Evolutionary conservation across 2,888 invertebrate genomes (phyloP).

Genomic region (Drosophila testacea): DNA sequence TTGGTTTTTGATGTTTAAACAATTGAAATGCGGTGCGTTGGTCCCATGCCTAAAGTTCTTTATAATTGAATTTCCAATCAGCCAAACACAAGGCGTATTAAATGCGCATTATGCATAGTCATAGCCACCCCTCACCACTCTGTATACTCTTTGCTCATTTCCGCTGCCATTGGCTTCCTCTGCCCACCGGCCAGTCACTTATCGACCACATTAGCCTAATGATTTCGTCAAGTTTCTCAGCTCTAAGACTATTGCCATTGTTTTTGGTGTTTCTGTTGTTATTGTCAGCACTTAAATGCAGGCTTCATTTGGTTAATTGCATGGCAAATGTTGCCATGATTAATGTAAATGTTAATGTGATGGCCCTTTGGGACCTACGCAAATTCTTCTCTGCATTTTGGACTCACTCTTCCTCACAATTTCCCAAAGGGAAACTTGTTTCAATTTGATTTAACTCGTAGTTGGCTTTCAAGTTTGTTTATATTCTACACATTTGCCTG

Average conservation of each 20-base stretch:
- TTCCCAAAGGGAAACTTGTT: constrained; percentile 55
- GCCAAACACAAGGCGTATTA: constrained; percentile 54
- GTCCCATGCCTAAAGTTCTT: constrained; percentile 14
- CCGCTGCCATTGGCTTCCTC: constrained; percentile 30
- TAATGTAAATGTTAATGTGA: constrained; percentile 63
- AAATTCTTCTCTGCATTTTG: constrained; percentile 20
- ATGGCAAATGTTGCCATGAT: constrained; percentile 74
- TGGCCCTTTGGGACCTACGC: constrained; percentile 56
- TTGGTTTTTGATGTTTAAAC: constrained; percentile 53
- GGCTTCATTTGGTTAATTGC: constrained; percentile 78
- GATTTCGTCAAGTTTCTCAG: constrained; percentile 65
- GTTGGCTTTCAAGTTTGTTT: neutral
- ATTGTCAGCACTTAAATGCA: constrained; percentile 77
- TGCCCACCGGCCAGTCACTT: constrained; percentile 61
- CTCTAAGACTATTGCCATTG: constrained; percentile 12
- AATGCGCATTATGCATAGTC: constrained; percentile 61
- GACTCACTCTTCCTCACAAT: neutral
- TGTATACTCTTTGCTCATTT: neutral
- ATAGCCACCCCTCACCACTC: constrained; percentile 8
- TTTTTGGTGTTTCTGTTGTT: constrained; percentile 23
- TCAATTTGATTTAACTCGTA: constrained; percentile 19
- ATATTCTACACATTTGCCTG: neutral
- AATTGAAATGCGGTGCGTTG: constrained; percentile 30
- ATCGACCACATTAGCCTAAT: constrained; percentile 75
- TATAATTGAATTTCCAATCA: constrained; percentile 53